Evolutionary conservation across 1,140 invertebrate genomes (phyloP), one percentile per base, ranked within the genome.

Genomic region (silkworm (Bombyx mori)): DNA sequence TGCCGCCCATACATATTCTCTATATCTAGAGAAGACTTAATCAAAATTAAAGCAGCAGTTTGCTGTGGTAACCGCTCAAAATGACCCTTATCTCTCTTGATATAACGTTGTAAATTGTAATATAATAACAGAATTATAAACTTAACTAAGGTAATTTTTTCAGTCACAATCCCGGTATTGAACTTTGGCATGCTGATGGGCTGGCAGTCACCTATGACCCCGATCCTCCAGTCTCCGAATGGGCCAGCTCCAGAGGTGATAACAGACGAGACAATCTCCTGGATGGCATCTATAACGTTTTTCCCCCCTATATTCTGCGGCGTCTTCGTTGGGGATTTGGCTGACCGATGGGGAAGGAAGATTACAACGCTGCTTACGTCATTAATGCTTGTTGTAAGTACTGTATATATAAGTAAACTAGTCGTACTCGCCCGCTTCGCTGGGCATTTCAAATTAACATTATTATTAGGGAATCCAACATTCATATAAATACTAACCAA

Each of bases 131-230:
- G 3, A 18, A 18, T 18, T 5, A 35, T 35, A 35, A 35, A 35
- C 26, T 35, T 35, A 35, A 35, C 26, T 35, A 35, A 35, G 4
- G 26, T 44, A 43, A 45, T 44, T 7, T 61, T 78, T 67, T 0
- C 69, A 86, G 82, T 86, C 6, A 86, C 82, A 9, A 78, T 84
- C 35, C 82, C 82, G 6, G 82, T 82, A 1, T 54, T 86, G 18
- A 86, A 84, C 66, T 86, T 86, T 73, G 82, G 82, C 6, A 86
- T 86, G 82, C 62, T 86, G 35, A 82, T 86, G 74, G 82, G 82
- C 1, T 86, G 82, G 82, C 82, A 82, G 70, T 86, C 82, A 0
- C 82, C 82, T 2, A 86, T 86, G 82, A 86, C 82, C 3, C 79
- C 81, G 0, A 69, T 86, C 18, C 70, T 86, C 9, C 81, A 86